Evolutionary conservation across 2,888 invertebrate species (phyloP).

Genomic region (Trissolcus japonicus): DNA sequence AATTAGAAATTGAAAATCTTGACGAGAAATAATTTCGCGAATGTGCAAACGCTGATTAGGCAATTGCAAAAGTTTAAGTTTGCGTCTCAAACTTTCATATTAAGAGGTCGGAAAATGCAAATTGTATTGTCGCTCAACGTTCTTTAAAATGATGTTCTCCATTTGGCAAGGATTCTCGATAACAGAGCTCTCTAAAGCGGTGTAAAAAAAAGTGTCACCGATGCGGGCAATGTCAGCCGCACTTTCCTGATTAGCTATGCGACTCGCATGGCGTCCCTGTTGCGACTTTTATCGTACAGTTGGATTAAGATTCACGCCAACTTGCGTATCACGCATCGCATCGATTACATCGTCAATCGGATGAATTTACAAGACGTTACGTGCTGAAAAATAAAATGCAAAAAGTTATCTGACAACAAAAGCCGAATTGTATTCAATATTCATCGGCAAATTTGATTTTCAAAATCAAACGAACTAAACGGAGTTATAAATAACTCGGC

Average conservation of each 20-base stretch:
- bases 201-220: constrained; percentile 22
- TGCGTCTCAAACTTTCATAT: constrained; percentile 34
- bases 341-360: constrained; percentile 49
- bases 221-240: constrained; percentile 15
- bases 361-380: constrained; percentile 27
- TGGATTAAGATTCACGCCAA: constrained; percentile 43
- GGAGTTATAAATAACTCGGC: not conserved
- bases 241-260: constrained; percentile 38
- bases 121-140: constrained; percentile 32
- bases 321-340: constrained; percentile 34
- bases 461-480: not conserved
- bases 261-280: constrained; percentile 33
- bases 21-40: not conserved
- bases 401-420: not conserved
- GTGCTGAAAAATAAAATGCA: constrained; percentile 7
- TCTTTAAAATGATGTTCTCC: constrained; percentile 40
- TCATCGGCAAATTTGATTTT: not conserved
- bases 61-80: constrained; percentile 26
- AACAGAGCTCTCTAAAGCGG: constrained; percentile 33
- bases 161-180: constrained; percentile 42
- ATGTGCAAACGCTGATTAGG: constrained; percentile 24
- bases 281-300: constrained; percentile 47
- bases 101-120: constrained; percentile 41
- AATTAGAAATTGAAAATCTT: too few relatives aligned
- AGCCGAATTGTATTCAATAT: not conserved